phyloP scores from a whole-genome alignment of 2,888 invertebrate species.

The Marasmarcha lunaedactyla region DNA sequence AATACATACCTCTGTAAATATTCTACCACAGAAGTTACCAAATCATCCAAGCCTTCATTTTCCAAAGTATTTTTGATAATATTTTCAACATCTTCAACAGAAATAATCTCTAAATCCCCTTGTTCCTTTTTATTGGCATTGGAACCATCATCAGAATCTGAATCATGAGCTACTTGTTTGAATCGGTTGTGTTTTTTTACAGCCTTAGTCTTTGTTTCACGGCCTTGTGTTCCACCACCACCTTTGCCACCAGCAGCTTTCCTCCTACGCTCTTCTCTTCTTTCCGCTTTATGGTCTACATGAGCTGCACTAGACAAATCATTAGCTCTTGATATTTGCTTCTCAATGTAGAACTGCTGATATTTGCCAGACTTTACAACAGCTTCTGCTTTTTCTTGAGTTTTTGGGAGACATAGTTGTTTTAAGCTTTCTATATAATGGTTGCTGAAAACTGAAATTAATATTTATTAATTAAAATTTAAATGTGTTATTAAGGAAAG shows the following conservation, averaged over 20 bases:
- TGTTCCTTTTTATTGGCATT: constrained; percentile 45
- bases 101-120: constrained; percentile 73
- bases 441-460: constrained; percentile 68
- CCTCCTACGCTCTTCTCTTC: constrained; percentile 88
- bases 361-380: constrained; percentile 80
- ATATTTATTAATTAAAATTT: background rate
- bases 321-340: constrained; percentile 66
- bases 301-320: constrained; percentile 36
- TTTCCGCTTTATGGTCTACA: constrained; percentile 73
- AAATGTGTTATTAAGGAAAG: too few species aligned
- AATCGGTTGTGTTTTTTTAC: constrained; percentile 83
- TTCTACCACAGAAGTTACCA: constrained; percentile 76
- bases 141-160: constrained; percentile 75
- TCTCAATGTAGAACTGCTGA: constrained; percentile 79
- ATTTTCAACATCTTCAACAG: constrained; percentile 74
- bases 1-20: constrained; percentile 79
- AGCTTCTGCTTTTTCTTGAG: constrained; percentile 75
- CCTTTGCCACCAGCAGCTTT: constrained; percentile 89
- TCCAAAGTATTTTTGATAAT: constrained; percentile 72
- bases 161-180: constrained; percentile 72
- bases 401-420: constrained; percentile 75
- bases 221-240: constrained; percentile 92
- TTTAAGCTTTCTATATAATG: constrained; percentile 76
- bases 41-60: constrained; percentile 79
- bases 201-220: constrained; percentile 95